These are phyloP conservation scores for Sesamia inferens DNA, from an alignment of 2,888 invertebrate genomes.

Conservation along the genomic window DNA sequence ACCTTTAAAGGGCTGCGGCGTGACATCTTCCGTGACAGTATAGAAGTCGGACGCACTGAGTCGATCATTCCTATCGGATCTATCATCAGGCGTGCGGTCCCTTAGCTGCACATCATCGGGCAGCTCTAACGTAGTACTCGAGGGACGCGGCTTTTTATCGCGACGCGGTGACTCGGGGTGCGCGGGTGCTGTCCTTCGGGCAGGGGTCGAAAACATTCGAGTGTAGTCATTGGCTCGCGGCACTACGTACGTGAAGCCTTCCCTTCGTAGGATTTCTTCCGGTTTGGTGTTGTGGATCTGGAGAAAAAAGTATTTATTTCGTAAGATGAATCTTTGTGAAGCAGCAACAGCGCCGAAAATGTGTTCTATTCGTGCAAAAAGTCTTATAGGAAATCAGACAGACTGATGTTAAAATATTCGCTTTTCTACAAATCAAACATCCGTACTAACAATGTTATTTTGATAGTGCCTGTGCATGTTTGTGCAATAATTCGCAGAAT, in stretches of 20 bases:
- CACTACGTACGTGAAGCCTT: conserved; percentile 90
- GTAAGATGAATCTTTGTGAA: not conserved
- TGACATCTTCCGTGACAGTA: conserved; percentile 84
- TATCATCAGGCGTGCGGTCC: conserved; percentile 69
- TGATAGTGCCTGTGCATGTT: not conserved
- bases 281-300: conserved; percentile 74
- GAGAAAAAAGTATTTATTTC: conserved; percentile 11
- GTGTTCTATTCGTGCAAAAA: not conserved
- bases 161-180: conserved; percentile 84
- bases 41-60: conserved; percentile 88
- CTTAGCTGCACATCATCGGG: conserved; percentile 76
- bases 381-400: not conserved
- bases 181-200: conserved; percentile 82
- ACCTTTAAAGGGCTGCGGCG: conserved; percentile 89
- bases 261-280: conserved; percentile 80
- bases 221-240: conserved; percentile 90
- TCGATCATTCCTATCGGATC: conserved; percentile 65
- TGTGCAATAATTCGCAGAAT: not conserved
- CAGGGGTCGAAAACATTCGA: conserved; percentile 87
- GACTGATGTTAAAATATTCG: not conserved
- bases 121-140: conserved; percentile 55
- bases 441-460: not conserved
- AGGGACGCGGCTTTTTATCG: conserved; percentile 86
- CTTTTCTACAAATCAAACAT: not conserved
- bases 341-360: not conserved